Evolutionary conservation across 2,797 vertebrate species (phyloP).

Genomic region (Mycteria americana): DNA sequence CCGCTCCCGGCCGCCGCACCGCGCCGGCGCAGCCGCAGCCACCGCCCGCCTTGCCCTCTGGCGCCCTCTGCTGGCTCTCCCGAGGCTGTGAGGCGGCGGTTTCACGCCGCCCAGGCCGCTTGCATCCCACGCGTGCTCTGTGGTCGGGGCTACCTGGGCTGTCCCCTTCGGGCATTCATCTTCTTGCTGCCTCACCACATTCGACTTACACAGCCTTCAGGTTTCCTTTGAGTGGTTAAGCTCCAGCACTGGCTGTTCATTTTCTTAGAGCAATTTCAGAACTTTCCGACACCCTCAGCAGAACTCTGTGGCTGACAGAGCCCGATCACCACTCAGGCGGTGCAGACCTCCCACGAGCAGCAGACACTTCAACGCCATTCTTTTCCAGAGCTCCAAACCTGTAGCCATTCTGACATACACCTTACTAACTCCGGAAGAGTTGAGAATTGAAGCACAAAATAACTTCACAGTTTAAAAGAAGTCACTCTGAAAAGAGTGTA

Average conservation of each 20-base stretch:
- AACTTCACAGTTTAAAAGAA: background rate
- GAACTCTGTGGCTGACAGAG: accelerated
- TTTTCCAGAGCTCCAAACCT: background rate
- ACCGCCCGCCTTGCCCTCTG: background rate
- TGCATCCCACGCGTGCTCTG: accelerated
- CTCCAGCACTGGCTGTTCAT: background rate
- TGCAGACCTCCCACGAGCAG: background rate
- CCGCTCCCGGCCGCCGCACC: background rate
- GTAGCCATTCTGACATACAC: accelerated
- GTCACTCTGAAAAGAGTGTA: background rate
- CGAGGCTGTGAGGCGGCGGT: background rate
- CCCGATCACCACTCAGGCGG: accelerated
- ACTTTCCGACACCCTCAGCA: accelerated
- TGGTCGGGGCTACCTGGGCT: too few species aligned
- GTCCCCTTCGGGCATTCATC: accelerated
- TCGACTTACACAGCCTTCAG: accelerated
- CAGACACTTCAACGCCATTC: accelerated
- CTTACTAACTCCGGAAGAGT: background rate
- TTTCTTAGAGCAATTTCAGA: accelerated
- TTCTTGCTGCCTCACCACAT: accelerated
- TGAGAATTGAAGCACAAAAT: background rate
- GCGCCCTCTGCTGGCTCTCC: background rate
- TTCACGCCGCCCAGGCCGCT: background rate
- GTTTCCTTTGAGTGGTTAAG: accelerated
- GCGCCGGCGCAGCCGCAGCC: background rate